These are phyloP conservation scores for Bettongia penicillata DNA, from an alignment of 2,113 vertebrate species.

Conservation along the genomic window DNA sequence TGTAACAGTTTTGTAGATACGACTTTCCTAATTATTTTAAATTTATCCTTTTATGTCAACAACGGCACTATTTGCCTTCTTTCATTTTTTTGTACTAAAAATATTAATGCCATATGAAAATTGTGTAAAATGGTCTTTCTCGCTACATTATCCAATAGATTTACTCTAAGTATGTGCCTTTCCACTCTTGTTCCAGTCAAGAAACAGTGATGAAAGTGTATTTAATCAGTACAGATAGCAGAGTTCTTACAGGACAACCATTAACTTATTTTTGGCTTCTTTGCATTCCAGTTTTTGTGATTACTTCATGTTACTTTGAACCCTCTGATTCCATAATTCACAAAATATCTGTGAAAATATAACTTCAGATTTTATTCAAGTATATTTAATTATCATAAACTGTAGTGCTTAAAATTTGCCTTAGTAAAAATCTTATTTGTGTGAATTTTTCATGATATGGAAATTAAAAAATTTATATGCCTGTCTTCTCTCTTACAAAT, in stretches of 20 bases:
- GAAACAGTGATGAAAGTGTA: constrained; percentile 70
- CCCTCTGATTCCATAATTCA: constrained; percentile 62
- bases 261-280: constrained; percentile 76
- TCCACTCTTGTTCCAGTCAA: constrained; percentile 68
- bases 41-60: not conserved
- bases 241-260: constrained; percentile 66
- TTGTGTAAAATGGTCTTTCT: constrained; percentile 25
- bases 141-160: not conserved
- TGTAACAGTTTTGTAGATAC: not conserved
- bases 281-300: constrained; percentile 77
- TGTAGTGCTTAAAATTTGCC: constrained; percentile 14
- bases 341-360: constrained; percentile 48
- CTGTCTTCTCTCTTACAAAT: not conserved
- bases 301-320: constrained; percentile 58
- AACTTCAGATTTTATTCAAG: not conserved
- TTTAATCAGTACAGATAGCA: constrained; percentile 68
- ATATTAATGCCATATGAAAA: constrained; percentile 24
- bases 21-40: not conserved
- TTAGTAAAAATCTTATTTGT: not conserved
- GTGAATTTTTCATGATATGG: constrained; percentile 14
- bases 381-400: not conserved
- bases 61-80: not conserved
- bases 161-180: not conserved
- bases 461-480: constrained; percentile 12
- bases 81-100: constrained; percentile 39